These are phyloP conservation scores for Drosophila subsilvestris DNA, from an alignment of 2,888 invertebrate genomes.

Conservation along the genomic window DNA sequence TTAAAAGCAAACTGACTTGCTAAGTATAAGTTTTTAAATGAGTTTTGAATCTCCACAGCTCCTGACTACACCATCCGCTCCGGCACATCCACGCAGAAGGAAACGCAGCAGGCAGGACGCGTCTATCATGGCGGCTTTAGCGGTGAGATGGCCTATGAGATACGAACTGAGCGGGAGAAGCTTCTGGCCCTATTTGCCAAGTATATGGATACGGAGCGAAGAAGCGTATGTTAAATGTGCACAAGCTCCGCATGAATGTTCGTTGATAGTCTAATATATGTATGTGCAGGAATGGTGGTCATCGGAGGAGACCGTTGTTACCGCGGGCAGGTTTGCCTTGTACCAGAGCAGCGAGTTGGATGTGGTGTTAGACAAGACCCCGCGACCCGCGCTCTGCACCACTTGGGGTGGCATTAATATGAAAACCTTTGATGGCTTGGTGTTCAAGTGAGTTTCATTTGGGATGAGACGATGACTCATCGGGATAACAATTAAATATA, in stretches of 20 bases:
- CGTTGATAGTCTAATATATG: neutral
- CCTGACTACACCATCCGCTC: slow-evolving; percentile 63
- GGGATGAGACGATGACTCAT: neutral
- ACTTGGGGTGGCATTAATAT: slow-evolving; percentile 93
- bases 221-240: slow-evolving; percentile 62
- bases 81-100: slow-evolving; percentile 45
- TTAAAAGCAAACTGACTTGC: too few relatives aligned
- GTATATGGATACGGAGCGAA: slow-evolving; percentile 67
- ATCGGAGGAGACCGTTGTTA: slow-evolving; percentile 76
- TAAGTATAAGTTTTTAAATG: too few relatives aligned
- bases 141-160: slow-evolving; percentile 52
- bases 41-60: slow-evolving; percentile 52
- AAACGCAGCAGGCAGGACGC: slow-evolving; percentile 40
- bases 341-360: slow-evolving; percentile 76
- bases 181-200: slow-evolving; percentile 71
- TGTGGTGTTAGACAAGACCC: slow-evolving; percentile 81
- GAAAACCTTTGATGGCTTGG: slow-evolving; percentile 93
- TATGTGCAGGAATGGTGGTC: slow-evolving; percentile 80
- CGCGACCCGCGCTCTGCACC: slow-evolving; percentile 89
- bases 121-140: slow-evolving; percentile 52
- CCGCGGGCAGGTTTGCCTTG: slow-evolving; percentile 74
- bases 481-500: neutral
- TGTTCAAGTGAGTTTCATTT: slow-evolving; percentile 86
- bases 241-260: neutral
- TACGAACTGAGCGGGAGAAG: slow-evolving; percentile 68